Conservation (phyloP, 2,113 vertebrate species). For the Pelecanoides urinatrix region DNA sequence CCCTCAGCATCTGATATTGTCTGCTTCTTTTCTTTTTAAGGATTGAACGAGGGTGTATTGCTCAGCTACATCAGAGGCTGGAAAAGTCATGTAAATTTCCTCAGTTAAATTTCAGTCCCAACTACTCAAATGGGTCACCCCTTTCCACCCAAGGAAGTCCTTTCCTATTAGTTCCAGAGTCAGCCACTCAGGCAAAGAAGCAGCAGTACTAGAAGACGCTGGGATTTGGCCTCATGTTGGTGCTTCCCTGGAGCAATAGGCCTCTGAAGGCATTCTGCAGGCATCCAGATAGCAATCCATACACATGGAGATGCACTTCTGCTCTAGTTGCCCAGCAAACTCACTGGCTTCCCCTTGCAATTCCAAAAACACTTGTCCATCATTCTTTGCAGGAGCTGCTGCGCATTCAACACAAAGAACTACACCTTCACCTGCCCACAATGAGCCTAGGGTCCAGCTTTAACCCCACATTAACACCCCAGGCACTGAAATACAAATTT, state of each 20-base stretch:
- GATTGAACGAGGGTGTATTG: rapidly evolving
- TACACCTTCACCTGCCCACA: neutral
- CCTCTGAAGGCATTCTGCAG: neutral
- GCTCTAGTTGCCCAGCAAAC: neutral
- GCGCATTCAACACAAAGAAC: neutral
- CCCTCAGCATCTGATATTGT: neutral
- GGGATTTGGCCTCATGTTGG: neutral
- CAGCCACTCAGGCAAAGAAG: neutral
- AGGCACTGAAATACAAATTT: neutral
- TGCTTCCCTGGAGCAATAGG: neutral
- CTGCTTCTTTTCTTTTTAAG: neutral
- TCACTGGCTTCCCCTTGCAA: neutral
- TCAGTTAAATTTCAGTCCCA: neutral
- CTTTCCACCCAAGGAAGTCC: neutral
- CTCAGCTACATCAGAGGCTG: neutral
- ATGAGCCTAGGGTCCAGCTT: neutral
- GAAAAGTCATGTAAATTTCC: neutral
- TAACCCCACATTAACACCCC: neutral
- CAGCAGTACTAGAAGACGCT: neutral
- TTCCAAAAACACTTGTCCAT: neutral
- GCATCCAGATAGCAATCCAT: neutral
- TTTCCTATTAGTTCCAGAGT: neutral
- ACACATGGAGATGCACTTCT: neutral
- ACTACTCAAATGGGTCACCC: rapidly evolving
- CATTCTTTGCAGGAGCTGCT: neutral